These are phyloP conservation scores for Delia radicum DNA, from an alignment of 1,140 invertebrate genomes.

Conservation along the genomic window DNA sequence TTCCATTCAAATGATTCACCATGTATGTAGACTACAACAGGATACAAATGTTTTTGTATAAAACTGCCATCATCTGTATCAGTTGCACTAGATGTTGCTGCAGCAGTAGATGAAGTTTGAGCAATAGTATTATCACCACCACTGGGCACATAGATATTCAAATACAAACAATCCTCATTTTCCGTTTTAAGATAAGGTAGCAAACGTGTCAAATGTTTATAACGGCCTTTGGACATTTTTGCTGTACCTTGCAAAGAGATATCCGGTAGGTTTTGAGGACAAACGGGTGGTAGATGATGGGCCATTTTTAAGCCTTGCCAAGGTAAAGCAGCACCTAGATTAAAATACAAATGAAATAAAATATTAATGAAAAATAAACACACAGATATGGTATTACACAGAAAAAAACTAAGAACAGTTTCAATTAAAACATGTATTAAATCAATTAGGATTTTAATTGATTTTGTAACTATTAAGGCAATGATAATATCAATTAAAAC, in stretches of 20 bases:
- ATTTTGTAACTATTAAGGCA: too few relatives aligned
- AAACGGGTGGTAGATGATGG: constrained; percentile 77
- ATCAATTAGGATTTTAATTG: too few relatives aligned
- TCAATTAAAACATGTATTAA: too few relatives aligned
- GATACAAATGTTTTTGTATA: constrained; percentile 40
- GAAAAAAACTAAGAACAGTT: too few relatives aligned
- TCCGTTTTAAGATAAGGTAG: constrained; percentile 74
- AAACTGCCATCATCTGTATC: background rate
- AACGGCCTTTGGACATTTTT: constrained; percentile 62
- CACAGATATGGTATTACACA: too few relatives aligned
- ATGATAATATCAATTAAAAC: too few relatives aligned
- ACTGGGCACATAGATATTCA: constrained; percentile 90
- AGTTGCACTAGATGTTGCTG: constrained; percentile 2
- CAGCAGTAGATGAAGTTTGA: background rate
- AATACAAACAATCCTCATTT: constrained; percentile 88
- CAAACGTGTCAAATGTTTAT: constrained; percentile 69
- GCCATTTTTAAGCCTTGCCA: constrained; percentile 73
- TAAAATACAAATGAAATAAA: too few relatives aligned
- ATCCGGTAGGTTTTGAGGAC: constrained; percentile 75
- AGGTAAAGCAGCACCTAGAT: constrained; percentile 66
- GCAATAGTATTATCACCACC: constrained; percentile 1
- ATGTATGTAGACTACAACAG: constrained; percentile 88
- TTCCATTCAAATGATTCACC: constrained; percentile 92
- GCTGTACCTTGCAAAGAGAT: constrained; percentile 45
- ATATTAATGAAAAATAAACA: too few relatives aligned